Conservation (phyloP, 2,888 invertebrate genomes). For the Unio pictorum region DNA sequence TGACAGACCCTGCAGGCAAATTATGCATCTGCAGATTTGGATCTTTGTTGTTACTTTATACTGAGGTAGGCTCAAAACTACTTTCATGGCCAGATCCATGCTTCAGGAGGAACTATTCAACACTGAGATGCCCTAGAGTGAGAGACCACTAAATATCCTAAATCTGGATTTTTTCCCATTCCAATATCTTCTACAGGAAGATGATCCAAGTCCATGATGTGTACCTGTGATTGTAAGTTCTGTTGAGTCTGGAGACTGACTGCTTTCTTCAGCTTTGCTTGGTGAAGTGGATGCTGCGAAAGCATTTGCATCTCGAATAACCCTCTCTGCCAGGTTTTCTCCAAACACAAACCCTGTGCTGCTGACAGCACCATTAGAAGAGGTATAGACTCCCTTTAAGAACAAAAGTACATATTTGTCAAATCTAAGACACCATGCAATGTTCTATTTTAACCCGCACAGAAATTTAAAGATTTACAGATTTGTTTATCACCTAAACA, state of each 20-base stretch:
- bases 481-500: too few species aligned
- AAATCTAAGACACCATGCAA: background rate
- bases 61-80: too few species aligned
- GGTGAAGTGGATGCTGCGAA: slow-evolving; percentile 8
- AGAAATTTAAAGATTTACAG: too few species aligned
- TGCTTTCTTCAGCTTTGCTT: slow-evolving; percentile 23
- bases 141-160: too few species aligned
- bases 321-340: slow-evolving; percentile 90
- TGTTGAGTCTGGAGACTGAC: slow-evolving; percentile 34
- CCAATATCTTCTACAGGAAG: slow-evolving; percentile 3
- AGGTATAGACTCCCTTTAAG: slow-evolving; percentile 47
- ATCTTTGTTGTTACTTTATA: too few species aligned
- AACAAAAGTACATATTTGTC: background rate
- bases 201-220: slow-evolving; percentile 5
- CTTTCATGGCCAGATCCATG: too few species aligned
- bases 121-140: too few species aligned
- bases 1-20: too few species aligned
- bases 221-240: slow-evolving; percentile 8
- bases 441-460: too few species aligned
- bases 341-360: slow-evolving; percentile 84
- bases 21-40: too few species aligned
- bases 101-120: too few species aligned
- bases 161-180: too few species aligned
- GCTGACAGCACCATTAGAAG: slow-evolving; percentile 37
- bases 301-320: slow-evolving; percentile 73